Evolutionary conservation across 2,797 vertebrate species (phyloP).

Genomic region (Nannoperca obscura): DNA sequence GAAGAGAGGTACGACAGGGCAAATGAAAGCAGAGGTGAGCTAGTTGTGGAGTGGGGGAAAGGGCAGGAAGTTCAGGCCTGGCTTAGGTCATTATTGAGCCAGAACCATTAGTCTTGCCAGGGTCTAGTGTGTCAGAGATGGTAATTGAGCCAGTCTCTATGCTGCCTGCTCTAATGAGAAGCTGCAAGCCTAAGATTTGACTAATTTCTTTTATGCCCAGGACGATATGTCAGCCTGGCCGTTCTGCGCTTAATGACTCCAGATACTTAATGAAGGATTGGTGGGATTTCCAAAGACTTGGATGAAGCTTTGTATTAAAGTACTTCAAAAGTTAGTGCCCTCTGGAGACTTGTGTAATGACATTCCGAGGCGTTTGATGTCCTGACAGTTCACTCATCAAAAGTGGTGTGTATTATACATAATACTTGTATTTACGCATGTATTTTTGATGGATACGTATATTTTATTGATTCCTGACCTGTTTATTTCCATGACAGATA

Average conservation of each 20-base stretch:
- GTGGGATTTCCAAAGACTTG: constrained; percentile 61
- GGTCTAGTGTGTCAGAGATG: constrained; percentile 59
- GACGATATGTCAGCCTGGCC: constrained; percentile 53
- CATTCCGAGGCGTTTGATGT: constrained; percentile 52
- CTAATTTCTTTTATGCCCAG: constrained; percentile 62
- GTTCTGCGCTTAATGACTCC: constrained; percentile 62
- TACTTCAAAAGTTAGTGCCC: constrained; percentile 40
- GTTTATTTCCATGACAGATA: neutral
- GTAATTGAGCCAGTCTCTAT: constrained; percentile 72
- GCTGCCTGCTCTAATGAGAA: constrained; percentile 74
- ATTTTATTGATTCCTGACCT: constrained; percentile 10
- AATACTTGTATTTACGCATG: constrained; percentile 9
- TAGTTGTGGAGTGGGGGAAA: constrained; percentile 7
- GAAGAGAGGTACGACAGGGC: constrained; percentile 4
- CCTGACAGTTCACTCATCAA: constrained; percentile 28
- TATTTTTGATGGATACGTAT: neutral
- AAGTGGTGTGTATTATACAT: neutral
- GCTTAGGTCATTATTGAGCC: constrained; percentile 57
- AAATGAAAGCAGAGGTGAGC: constrained; percentile 44
- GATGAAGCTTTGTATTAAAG: constrained; percentile 50
- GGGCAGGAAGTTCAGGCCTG: constrained; percentile 47
- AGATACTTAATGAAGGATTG: constrained; percentile 67
- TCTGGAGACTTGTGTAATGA: constrained; percentile 46
- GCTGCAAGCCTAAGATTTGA: constrained; percentile 67
- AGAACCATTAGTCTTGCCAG: constrained; percentile 56